Percentiles rank a stretch among this genome's conserved stretches.
Evolutionary conservation across 2,797 vertebrate genomes (phyloP).

Genomic region (Peromyscus nudipes): DNA sequence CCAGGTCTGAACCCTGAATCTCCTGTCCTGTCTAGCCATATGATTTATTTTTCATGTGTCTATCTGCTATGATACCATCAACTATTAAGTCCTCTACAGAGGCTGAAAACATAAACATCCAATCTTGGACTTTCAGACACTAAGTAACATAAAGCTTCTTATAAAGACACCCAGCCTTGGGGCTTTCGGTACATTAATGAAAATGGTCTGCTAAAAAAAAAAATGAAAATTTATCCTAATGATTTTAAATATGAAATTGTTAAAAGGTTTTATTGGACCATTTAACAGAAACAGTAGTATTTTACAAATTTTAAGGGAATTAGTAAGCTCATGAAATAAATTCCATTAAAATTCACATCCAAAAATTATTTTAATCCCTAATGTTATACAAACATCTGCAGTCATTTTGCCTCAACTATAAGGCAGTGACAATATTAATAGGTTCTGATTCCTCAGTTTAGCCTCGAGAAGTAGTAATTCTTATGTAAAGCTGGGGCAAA

Average conservation of each 20-base stretch:
- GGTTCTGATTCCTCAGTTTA: background rate
- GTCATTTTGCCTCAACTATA: background rate
- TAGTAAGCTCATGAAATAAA: background rate
- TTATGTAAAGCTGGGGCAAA: background rate
- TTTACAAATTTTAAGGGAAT: background rate
- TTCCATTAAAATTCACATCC: background rate
- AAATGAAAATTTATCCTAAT: conserved; percentile 5
- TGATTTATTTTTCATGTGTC: background rate
- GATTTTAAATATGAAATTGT: background rate
- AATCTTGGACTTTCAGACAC: background rate
- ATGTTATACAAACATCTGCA: background rate
- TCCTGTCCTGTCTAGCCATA: no score
- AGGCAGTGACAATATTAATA: background rate
- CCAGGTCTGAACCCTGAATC: background rate
- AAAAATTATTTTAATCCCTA: background rate
- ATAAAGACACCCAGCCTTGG: background rate
- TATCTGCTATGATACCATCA: background rate
- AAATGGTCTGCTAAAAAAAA: background rate
- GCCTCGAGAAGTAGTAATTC: background rate
- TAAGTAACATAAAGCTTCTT: background rate
- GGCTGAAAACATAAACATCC: background rate
- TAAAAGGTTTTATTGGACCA: background rate
- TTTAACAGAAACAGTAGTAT: background rate
- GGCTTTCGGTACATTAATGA: background rate
- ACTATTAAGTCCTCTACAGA: background rate